phyloP scores from a whole-genome alignment of 2,888 invertebrate genomes.

The Apamea sordens region DNA sequence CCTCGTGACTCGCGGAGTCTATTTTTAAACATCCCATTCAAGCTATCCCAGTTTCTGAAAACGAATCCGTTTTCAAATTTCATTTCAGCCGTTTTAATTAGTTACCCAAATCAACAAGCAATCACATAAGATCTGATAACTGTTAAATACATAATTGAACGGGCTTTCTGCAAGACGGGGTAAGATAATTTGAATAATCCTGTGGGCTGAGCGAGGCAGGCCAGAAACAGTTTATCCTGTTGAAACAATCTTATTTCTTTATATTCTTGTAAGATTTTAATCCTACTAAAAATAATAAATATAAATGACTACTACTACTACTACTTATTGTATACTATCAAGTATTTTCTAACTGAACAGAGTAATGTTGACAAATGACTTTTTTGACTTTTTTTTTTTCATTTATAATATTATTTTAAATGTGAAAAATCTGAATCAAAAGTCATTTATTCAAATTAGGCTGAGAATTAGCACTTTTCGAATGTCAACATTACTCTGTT shows the following conservation, averaged over 20 bases:
- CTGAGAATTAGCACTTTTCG: no score
- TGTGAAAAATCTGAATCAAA: no score
- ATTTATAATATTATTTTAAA: no score
- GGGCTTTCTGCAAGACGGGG: not conserved
- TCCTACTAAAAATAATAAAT: no score
- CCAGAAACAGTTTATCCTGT: slow-evolving; percentile 5
- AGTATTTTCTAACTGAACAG: no score
- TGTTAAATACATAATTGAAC: slow-evolving; percentile 17
- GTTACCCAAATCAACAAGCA: slow-evolving; percentile 21
- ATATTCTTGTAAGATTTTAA: no score
- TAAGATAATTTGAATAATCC: slow-evolving; percentile 19
- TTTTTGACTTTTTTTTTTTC: no score
- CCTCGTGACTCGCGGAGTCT: not conserved
- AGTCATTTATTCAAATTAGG: no score
- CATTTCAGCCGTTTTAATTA: slow-evolving; percentile 23
- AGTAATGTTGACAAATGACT: no score
- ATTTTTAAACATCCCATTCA: not conserved
- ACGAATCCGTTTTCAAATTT: slow-evolving; percentile 17
- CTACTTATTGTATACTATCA: no score
- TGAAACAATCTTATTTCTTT: slow-evolving; percentile 8
- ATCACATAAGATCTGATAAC: not conserved
- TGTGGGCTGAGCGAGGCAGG: not conserved
- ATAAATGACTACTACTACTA: no score
- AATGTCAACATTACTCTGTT: no score
- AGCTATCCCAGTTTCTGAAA: not conserved